Evolutionary conservation across 2,888 invertebrate genomes (phyloP).

Genomic region (Agrotis exclamationis): DNA sequence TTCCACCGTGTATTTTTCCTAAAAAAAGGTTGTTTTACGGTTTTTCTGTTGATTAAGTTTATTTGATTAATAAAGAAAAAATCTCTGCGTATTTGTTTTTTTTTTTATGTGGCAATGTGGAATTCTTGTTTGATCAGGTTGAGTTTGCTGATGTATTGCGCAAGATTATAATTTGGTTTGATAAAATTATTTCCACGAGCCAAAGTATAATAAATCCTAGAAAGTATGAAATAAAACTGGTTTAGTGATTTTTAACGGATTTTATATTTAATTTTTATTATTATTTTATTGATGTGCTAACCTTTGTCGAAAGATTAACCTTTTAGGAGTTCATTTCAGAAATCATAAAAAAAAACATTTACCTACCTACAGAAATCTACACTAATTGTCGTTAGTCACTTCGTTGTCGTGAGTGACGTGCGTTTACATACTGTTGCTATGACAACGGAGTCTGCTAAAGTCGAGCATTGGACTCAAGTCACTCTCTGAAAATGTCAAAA

Average conservation of each 20-base stretch:
- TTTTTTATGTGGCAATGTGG: constrained; percentile 5
- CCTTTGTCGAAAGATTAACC: background rate
- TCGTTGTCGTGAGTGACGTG: too few relatives aligned
- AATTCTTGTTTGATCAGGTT: constrained; percentile 39
- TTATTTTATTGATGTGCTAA: background rate
- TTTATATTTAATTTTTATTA: background rate
- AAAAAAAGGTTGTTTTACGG: constrained; percentile 18
- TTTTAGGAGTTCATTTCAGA: too few relatives aligned
- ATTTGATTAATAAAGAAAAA: constrained; percentile 15
- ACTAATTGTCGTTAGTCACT: too few relatives aligned
- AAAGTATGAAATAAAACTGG: background rate
- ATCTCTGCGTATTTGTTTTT: constrained; percentile 34
- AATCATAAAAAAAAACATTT: too few relatives aligned
- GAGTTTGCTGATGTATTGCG: constrained; percentile 15
- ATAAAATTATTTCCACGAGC: constrained; percentile 18
- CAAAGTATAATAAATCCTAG: background rate
- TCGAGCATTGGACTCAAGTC: too few relatives aligned
- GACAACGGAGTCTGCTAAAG: too few relatives aligned
- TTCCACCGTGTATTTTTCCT: constrained; percentile 32
- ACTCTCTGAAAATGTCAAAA: too few relatives aligned
- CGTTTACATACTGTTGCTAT: too few relatives aligned
- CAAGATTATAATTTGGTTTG: constrained; percentile 6
- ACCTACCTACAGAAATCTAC: too few relatives aligned
- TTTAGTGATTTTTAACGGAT: background rate
- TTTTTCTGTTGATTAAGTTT: constrained; percentile 24